phyloP scores from a whole-genome alignment of 2,797 vertebrate species.

The Pagetopsis macropterus region DNA sequence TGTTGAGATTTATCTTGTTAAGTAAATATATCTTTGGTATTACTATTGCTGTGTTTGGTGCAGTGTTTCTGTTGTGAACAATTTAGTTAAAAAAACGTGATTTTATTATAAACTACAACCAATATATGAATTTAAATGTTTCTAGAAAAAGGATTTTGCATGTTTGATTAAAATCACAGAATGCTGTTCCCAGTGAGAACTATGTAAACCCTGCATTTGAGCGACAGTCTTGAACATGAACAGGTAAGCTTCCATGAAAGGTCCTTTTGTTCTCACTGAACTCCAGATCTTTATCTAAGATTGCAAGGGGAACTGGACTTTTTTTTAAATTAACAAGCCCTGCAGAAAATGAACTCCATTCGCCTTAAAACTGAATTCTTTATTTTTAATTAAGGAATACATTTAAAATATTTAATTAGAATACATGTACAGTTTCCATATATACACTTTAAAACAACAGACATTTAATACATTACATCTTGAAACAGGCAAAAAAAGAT shows the following conservation, averaged over 20 bases:
- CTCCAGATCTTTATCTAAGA: conserved; percentile 36
- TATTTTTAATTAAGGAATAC: conserved; percentile 48
- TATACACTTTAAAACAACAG: conserved; percentile 59
- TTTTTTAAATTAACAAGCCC: neutral
- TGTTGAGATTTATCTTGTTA: neutral
- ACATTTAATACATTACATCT: conserved; percentile 20
- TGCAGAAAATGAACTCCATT: conserved; percentile 27
- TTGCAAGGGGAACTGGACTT: conserved; percentile 5
- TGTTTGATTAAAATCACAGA: conserved; percentile 22
- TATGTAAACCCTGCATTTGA: conserved; percentile 35
- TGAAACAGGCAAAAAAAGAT: conserved; percentile 19
- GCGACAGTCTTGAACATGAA: conserved; percentile 51
- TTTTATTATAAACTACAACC: neutral
- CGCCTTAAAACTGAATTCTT: conserved; percentile 33
- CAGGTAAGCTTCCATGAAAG: conserved; percentile 72
- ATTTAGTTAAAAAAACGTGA: neutral
- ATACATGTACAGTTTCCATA: conserved; percentile 52
- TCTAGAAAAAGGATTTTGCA: neutral
- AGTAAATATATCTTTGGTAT: too few species aligned
- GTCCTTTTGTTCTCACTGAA: conserved; percentile 63
- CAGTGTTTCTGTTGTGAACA: neutral
- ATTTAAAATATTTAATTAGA: conserved; percentile 45
- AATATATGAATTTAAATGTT: neutral
- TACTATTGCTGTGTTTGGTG: neutral
- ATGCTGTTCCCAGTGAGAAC: conserved; percentile 10